Conservation (phyloP, 2,113 vertebrate genomes). For the Aegotheles bennettii region DNA sequence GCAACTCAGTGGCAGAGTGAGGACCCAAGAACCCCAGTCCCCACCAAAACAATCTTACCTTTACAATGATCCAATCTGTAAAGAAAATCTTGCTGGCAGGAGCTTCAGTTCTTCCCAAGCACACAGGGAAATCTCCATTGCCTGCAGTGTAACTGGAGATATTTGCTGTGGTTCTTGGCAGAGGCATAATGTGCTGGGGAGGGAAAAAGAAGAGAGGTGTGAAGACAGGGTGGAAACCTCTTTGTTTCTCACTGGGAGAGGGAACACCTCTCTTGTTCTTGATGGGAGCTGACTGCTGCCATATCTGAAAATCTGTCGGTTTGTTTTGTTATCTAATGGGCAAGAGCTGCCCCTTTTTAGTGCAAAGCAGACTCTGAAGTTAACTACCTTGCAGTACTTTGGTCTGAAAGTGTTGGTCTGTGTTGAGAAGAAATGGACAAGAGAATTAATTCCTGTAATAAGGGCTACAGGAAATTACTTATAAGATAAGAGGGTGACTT, state of each 20-base stretch:
- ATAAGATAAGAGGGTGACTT: conserved; percentile 36
- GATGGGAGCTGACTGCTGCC: background rate
- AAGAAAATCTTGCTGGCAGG: background rate
- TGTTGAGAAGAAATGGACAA: background rate
- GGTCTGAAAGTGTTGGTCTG: background rate
- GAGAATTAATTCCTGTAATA: conserved; percentile 22
- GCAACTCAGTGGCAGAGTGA: background rate
- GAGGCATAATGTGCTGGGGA: background rate
- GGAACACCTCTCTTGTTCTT: background rate
- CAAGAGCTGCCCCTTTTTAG: background rate
- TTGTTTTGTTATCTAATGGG: background rate
- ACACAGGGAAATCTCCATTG: background rate
- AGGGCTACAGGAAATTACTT: conserved; percentile 29
- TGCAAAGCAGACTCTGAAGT: background rate
- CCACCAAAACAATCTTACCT: background rate
- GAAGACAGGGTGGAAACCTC: background rate
- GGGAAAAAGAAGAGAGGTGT: background rate
- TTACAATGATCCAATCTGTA: background rate
- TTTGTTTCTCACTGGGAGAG: background rate
- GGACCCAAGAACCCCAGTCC: background rate
- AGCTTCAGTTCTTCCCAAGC: background rate
- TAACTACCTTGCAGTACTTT: background rate
- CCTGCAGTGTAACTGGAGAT: background rate
- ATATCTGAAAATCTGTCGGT: background rate
- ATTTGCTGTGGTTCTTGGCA: background rate